Percentiles rank a stretch among this genome's conserved stretches.
These are phyloP conservation scores for Carapus acus DNA, from an alignment of 2,797 vertebrate species.

Conservation along the genomic window DNA sequence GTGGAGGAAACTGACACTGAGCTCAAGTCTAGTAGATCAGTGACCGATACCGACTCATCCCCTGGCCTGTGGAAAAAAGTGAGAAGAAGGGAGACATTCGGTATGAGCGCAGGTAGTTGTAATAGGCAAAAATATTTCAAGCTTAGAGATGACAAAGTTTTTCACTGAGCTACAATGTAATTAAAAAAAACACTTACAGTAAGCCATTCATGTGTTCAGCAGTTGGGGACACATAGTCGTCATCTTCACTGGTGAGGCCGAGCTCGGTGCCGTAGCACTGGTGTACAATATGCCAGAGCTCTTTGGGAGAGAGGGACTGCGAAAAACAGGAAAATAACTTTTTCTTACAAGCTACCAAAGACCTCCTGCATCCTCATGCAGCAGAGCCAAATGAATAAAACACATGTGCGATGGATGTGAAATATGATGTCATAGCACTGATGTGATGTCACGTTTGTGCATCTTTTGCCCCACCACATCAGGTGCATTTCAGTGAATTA, in stretches of 20 bases:
- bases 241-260: conserved; percentile 89
- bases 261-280: conserved; percentile 90
- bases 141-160: too few relatives aligned
- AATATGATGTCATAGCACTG: too few relatives aligned
- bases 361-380: too few relatives aligned
- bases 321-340: conserved; percentile 22
- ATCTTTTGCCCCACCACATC: too few relatives aligned
- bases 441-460: too few relatives aligned
- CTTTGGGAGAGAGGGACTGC: conserved; percentile 84
- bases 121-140: too few relatives aligned
- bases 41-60: conserved; percentile 76
- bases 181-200: conserved; percentile 82
- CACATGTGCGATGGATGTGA: too few relatives aligned
- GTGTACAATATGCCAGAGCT: conserved; percentile 90
- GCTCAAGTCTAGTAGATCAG: conserved; percentile 78
- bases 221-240: conserved; percentile 85
- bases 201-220: conserved; percentile 83
- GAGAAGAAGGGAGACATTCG: conserved; percentile 15
- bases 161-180: too few relatives aligned
- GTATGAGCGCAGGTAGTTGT: too few relatives aligned
- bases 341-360: not conserved
- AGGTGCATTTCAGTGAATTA: too few relatives aligned
- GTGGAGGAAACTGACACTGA: conserved; percentile 66
- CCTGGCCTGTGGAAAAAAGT: conserved; percentile 62
- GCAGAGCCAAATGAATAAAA: too few relatives aligned